Base-by-base conservation (phyloP, 2,888 invertebrate genomes). In the Teleogryllus oceanicus region DNA sequence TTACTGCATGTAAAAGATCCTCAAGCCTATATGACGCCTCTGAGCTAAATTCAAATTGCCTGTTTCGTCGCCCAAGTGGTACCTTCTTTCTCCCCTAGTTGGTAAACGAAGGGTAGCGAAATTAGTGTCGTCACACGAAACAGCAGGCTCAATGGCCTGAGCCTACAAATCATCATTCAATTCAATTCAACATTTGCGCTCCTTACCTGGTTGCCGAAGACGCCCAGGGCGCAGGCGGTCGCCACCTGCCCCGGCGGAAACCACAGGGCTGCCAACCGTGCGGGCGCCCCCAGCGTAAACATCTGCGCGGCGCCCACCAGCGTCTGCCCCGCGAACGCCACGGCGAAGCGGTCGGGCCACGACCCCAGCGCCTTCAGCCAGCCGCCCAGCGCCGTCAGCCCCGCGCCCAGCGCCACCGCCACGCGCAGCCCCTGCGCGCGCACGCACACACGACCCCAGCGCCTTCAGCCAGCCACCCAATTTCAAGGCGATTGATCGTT, bases 161-260 rank as follows among this genome's bases (percentile, higher is more conserved):
- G 21, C 1, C 21, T 21, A 21, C 21, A 21, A 21, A 21, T 21
- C 21, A 21, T 21, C 21, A 21, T 21, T 21, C 21, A 21, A 21
- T 21, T 21, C 21, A 21, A 21, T 21, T 21, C 21, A 21, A 21
- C 21, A 21, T 21, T 37, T 4, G 24, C 24, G 2, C 24, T 2
- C 3, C 37, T 8, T 37, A 89, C 88, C 87, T 89, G 89, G 83
- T 90, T 90, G 20, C 90, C 90, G 83, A 90, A 89, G 13, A 91
- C 90, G 16, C 90, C 90, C 12, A 89, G 84, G 50, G 90, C 87
- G 78, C 89, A 89, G 4, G 90, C 90, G 2, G 89, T 88, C 13
- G 89, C 88, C 18, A 90, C 89, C 83, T 89, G 86, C 80, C 88
- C 86, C 0, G 88, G 87, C 12, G 89, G 89, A 84, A 90, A 90